phyloP scores from a whole-genome alignment of 2,113 vertebrate species.

The Proteles cristata region DNA sequence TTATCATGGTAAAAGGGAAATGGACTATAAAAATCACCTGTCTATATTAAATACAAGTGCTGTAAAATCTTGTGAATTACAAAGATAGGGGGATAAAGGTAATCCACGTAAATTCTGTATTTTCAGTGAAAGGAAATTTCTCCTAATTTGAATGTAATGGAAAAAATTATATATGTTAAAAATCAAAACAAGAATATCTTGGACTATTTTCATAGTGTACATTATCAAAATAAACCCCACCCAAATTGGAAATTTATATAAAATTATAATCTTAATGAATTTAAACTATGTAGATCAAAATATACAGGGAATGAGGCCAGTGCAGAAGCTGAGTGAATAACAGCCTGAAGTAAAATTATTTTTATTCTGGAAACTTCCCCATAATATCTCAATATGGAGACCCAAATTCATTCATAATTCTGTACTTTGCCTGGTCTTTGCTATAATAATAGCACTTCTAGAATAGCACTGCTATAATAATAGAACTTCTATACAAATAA shows the following conservation, averaged over 20 bases:
- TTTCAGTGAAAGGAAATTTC: slow-evolving; percentile 36
- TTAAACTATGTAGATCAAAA: not conserved
- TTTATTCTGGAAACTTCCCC: not conserved
- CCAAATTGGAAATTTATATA: slow-evolving; percentile 38
- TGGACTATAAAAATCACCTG: slow-evolving; percentile 30
- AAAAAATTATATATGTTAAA: slow-evolving; percentile 11
- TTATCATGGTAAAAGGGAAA: slow-evolving; percentile 23
- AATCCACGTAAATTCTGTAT: slow-evolving; percentile 31
- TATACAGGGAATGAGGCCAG: not conserved
- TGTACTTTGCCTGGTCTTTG: not conserved
- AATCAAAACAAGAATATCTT: slow-evolving; percentile 35
- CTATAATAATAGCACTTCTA: not conserved
- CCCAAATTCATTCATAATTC: not conserved
- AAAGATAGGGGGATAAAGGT: not conserved
- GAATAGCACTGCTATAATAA: not conserved
- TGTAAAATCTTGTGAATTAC: slow-evolving; percentile 47
- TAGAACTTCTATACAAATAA: not conserved
- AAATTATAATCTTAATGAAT: slow-evolving; percentile 46
- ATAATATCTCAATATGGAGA: not conserved
- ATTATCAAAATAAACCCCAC: not conserved
- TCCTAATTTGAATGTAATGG: slow-evolving; percentile 29
- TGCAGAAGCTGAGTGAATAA: not conserved
- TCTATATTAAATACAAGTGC: slow-evolving; percentile 20
- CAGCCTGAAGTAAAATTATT: slow-evolving; percentile 27
- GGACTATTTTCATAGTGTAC: not conserved